Conservation (phyloP, 92 coral and sea anemone species). For the Palythoa grandis region DNA sequence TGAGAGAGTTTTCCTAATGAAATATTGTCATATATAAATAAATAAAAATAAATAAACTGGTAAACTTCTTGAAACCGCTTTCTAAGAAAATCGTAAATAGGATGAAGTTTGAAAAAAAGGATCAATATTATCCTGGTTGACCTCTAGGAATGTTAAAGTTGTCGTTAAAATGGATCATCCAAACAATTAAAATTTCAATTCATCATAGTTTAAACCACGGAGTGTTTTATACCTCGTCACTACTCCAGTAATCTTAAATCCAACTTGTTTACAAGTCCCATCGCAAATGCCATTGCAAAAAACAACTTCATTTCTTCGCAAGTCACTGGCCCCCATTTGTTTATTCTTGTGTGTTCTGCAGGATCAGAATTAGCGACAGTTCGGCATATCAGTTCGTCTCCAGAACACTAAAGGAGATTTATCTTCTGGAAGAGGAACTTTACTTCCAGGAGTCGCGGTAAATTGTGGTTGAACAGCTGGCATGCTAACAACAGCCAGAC, state of each 20-base stretch:
- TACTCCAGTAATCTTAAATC: constrained; percentile 42
- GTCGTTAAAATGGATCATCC: constrained; percentile 14
- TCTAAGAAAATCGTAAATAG: constrained; percentile 54
- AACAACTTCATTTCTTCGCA: constrained; percentile 27
- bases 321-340: constrained; percentile 17
- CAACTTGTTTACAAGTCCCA: constrained; percentile 33
- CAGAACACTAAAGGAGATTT: constrained; percentile 16
- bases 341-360: not conserved
- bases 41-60: too few species aligned
- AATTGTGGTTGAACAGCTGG: constrained; percentile 38
- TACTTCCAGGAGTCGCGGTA: constrained; percentile 12
- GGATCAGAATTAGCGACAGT: constrained; percentile 9
- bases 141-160: not conserved
- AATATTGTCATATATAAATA: too few species aligned
- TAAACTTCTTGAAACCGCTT: constrained; percentile 42
- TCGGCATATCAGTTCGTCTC: constrained; percentile 30
- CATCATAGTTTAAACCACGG: constrained; percentile 4
- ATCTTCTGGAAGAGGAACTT: constrained; percentile 1
- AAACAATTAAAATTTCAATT: constrained; percentile 22
- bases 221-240: constrained; percentile 18
- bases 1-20: too few species aligned
- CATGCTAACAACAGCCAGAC: not conserved
- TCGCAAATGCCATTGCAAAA: too few species aligned
- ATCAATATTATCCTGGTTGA: constrained; percentile 45
- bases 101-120: constrained; percentile 63